Evolutionary conservation across 2,113 vertebrate genomes (phyloP), one percentile per base, ranked within the genome.

Genomic region (Pachyramphus minor): DNA sequence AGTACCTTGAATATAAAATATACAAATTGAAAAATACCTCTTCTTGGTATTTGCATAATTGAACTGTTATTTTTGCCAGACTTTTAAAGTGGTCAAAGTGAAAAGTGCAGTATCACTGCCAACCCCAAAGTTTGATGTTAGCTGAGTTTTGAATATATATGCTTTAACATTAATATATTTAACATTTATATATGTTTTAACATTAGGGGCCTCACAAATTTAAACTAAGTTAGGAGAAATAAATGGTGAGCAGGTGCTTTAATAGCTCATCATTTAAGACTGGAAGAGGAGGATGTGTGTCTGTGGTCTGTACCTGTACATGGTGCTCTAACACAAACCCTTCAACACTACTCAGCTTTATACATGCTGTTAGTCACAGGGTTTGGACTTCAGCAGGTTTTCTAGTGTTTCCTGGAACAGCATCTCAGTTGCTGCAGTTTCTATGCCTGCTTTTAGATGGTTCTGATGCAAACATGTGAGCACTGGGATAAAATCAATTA

Each of bases 11-110:
- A 85, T 83, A 82, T 37, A 58, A 92, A 89, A 91, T 30, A 31
- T 2, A 31, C 8, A 66, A 52, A 39, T 58, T 44, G 22, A 41
- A 49, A 73, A 64, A 56, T 15, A 23, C n/a, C 42, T 56, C 62
- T 16, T 11, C 64, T 90, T 39, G 41, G 23, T 53, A 25, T 95
- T 97, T 81, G 37, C 79, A 8, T 96, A 96, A 96, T 77, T 89
- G 68, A 96, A 76, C 75, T 95, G 75, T 94, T 97, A 96, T 97
- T 90, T 94, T 14, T 73, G 71, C 30, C 77, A 60, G 72, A 73
- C 64, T 97, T 95, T 66, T 84, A 64, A 30, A 69, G 73, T 6
- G 14, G 18, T 80, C 63, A 18, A 88, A 89, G 27, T 33, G 71
- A 83, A 87, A 85, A 60, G 52, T 27, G 22, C 35, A 10, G 13